Conservation (phyloP, 1,140 invertebrate species). For the Bombus terrestris region DNA sequence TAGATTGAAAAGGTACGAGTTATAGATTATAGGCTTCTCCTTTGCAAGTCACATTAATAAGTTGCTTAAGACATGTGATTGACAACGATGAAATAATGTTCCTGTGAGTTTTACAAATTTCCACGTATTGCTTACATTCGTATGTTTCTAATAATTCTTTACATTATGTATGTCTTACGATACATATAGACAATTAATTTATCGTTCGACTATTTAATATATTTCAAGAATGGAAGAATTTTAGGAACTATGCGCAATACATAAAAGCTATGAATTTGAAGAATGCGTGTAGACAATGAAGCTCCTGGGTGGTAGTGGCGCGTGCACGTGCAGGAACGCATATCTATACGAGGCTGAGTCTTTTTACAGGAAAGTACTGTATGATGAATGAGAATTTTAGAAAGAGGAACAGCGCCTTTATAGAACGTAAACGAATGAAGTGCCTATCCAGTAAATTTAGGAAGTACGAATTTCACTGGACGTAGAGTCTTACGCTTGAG, state of each 20-base stretch:
- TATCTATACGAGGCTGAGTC: too few relatives aligned
- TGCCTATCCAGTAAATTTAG: not conserved
- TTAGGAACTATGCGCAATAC: not conserved
- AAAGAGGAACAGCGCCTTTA: not conserved
- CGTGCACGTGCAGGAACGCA: too few relatives aligned
- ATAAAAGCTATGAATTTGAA: not conserved
- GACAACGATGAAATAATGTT: too few relatives aligned
- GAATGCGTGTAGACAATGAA: not conserved
- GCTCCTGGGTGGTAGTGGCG: not conserved
- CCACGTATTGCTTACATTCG: too few relatives aligned
- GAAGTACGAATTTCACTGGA: not conserved
- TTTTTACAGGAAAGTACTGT: not conserved
- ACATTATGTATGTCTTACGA: too few relatives aligned
- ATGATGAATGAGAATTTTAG: slow-evolving; percentile 19
- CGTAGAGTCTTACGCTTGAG: not conserved
- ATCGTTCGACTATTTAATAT: not conserved
- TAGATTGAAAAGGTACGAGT: too few relatives aligned
- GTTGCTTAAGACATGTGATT: too few relatives aligned
- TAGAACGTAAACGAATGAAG: not conserved
- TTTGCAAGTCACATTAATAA: too few relatives aligned
- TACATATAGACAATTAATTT: not conserved
- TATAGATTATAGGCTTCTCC: too few relatives aligned
- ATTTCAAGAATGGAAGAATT: not conserved
- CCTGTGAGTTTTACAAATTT: not conserved
- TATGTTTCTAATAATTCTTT: too few relatives aligned